These are phyloP conservation scores for Ceriagrion tenellum DNA, from an alignment of 2,888 invertebrate species.

Conservation along the genomic window DNA sequence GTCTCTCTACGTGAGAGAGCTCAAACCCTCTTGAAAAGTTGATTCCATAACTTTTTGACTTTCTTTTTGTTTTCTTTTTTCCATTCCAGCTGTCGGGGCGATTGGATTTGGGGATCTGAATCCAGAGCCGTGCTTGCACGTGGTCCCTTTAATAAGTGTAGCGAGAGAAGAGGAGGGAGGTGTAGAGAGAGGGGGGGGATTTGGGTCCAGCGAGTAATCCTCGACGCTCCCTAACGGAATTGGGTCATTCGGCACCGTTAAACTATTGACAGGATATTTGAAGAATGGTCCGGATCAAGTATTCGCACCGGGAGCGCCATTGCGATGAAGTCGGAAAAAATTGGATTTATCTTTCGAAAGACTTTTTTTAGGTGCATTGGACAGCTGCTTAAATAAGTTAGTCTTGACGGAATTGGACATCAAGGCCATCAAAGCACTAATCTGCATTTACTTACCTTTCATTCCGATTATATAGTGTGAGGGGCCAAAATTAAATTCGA, in stretches of 20 bases:
- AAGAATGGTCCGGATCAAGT: constrained; percentile 24
- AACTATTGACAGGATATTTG: constrained; percentile 34
- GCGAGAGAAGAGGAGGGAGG: background rate
- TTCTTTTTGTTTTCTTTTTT: background rate
- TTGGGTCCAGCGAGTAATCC: background rate
- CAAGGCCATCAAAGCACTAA: background rate
- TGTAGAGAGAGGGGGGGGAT: background rate
- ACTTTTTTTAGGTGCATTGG: background rate
- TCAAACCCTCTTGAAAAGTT: constrained; percentile 3
- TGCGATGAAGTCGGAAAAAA: background rate
- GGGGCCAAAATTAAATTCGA: background rate
- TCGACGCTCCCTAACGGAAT: background rate
- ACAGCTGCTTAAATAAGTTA: background rate
- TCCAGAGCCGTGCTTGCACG: background rate
- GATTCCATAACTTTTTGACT: background rate
- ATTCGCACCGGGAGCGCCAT: background rate
- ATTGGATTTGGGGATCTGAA: background rate
- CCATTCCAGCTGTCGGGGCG: background rate
- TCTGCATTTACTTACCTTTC: background rate
- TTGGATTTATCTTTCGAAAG: background rate
- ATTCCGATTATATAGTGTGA: background rate
- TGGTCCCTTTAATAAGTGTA: background rate
- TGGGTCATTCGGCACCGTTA: constrained; percentile 48
- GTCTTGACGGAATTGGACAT: background rate
- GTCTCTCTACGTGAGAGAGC: background rate